A percentile compares a stretch with the other conserved stretches of the same genome.
Evolutionary conservation across 1,140 invertebrate species (phyloP).

Genomic region (Spodoptera litura): DNA sequence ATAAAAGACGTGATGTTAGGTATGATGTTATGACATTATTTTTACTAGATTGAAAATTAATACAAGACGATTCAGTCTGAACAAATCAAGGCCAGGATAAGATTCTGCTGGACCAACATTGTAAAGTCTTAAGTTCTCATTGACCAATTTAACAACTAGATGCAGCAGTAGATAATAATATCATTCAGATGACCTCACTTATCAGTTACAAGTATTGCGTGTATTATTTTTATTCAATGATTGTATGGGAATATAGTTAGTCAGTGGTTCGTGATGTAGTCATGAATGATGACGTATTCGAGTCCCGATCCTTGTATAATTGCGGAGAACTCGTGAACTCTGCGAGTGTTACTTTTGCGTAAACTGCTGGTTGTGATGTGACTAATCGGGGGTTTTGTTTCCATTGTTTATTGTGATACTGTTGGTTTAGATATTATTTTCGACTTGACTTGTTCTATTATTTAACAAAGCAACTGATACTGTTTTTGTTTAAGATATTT

Average conservation of each 20-base stretch:
- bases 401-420: slow-evolving; percentile 51
- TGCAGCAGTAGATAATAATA: no score
- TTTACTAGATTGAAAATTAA: no score
- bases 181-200: slow-evolving; percentile 22
- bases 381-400: slow-evolving; percentile 58
- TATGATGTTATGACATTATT: no score
- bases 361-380: slow-evolving; percentile 56
- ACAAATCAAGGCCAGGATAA: no score
- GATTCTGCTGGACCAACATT: no score
- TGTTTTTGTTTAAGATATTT: no score
- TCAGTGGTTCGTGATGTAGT: slow-evolving; percentile 50
- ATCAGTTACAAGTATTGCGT: neutral
- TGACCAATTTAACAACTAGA: no score
- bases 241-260: slow-evolving; percentile 48
- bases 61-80: no score
- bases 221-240: slow-evolving; percentile 13
- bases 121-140: no score
- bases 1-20: no score
- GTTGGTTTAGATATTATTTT: neutral
- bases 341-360: slow-evolving; percentile 52
- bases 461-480: no score
- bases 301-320: slow-evolving; percentile 51
- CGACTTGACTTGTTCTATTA: no score
- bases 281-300: slow-evolving; percentile 45
- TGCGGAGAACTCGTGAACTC: slow-evolving; percentile 50